phyloP scores from a whole-genome alignment of 2,113 vertebrate genomes.

The Corythornis madagascariensis region DNA sequence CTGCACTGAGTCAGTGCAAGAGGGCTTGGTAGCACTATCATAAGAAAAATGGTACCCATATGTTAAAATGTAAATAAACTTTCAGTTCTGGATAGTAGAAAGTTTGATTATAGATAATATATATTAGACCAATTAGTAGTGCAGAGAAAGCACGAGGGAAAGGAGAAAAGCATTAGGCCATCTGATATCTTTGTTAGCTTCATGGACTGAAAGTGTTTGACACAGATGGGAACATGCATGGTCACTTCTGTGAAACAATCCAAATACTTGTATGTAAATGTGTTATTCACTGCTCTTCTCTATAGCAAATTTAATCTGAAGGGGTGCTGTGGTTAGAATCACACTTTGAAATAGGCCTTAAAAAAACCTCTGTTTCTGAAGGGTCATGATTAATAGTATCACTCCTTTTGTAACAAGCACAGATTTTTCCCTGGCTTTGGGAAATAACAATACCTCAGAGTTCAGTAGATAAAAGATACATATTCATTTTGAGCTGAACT shows the following conservation, averaged over 20 bases:
- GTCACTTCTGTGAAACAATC: not conserved
- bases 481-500: not conserved
- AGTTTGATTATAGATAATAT: not conserved
- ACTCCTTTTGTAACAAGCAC: not conserved
- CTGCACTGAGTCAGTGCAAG: not conserved
- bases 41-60: not conserved
- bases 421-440: not conserved
- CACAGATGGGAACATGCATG: accelerated
- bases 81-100: not conserved
- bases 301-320: not conserved
- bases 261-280: not conserved
- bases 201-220: not conserved
- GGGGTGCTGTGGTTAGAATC: not conserved
- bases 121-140: not conserved
- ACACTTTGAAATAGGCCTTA: not conserved
- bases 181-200: not conserved
- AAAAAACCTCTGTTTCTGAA: not conserved
- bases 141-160: not conserved
- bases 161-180: not conserved
- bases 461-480: not conserved
- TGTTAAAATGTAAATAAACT: not conserved
- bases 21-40: not conserved
- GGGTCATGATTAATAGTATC: not conserved
- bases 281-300: not conserved
- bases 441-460: not conserved